Conservation (phyloP, 2,888 invertebrate genomes). For the Odontocolon sp. region DNA sequence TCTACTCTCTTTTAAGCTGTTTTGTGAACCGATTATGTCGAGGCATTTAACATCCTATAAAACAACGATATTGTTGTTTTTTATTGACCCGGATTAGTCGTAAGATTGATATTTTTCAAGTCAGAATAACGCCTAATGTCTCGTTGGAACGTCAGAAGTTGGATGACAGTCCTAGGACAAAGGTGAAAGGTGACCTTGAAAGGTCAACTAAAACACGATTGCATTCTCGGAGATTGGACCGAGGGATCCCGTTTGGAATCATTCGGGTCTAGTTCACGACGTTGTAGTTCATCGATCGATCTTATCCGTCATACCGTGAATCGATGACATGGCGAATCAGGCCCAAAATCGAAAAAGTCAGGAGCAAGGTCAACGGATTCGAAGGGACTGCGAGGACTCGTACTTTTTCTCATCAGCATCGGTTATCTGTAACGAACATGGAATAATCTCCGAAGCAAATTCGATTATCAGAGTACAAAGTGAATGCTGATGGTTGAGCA, state of each 20-base stretch:
- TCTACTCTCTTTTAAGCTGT: constrained; percentile 44
- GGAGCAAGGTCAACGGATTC: constrained; percentile 13
- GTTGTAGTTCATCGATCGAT: constrained; percentile 59
- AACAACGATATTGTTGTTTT: constrained; percentile 27
- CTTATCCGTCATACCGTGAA: constrained; percentile 55
- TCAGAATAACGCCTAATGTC: constrained; percentile 26
- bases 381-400: constrained; percentile 35
- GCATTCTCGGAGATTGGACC: constrained; percentile 22
- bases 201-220: constrained; percentile 13
- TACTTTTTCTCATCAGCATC: too few species aligned
- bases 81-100: constrained; percentile 9
- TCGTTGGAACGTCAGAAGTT: constrained; percentile 44
- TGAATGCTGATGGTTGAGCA: constrained; percentile 41
- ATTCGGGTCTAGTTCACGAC: constrained; percentile 56
- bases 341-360: constrained; percentile 8
- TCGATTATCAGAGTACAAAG: constrained; percentile 59
- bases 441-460: constrained; percentile 58
- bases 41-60: constrained; percentile 4
- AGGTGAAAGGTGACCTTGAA: constrained; percentile 4
- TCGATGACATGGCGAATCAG: constrained; percentile 42
- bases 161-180: background rate
- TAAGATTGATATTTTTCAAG: constrained; percentile 5
- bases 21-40: constrained; percentile 1
- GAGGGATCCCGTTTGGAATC: constrained; percentile 32
- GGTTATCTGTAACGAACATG: constrained; percentile 23